Evolutionary conservation across 2,113 vertebrate species (phyloP), one percentile per base, ranked within the genome.

Genomic region (Damaliscus lunatus): DNA sequence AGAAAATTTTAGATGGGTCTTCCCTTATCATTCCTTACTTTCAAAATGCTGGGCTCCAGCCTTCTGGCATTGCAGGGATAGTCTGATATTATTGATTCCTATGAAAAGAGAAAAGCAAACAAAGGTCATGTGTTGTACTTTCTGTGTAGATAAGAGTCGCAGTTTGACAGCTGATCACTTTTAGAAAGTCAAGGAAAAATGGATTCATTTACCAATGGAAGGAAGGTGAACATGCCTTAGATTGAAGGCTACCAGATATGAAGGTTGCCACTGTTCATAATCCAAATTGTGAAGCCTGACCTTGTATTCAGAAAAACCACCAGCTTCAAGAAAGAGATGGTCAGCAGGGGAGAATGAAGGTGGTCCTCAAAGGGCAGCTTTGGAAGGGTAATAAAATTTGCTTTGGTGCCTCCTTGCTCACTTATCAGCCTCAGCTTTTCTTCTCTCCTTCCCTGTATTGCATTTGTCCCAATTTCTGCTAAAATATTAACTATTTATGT

Each of bases 1-100:
- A 96, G 40, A 91, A 97, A 83, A 77, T 78, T 94, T 90, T 78
- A 87, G 77, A 60, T 88, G 86, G 46, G 14, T 43, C 52, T 31
- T 96, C 16, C 78, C 7, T 95, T 96, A 59, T 48, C 23, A 5
- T 84, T 96, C 92, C 6, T 74, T 77, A 92, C 71, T 94, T 93
- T 71, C 55, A 96, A 93, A 94, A 88, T 96, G 36, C 11, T 85
- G 23, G 50, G 89, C 17, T 96, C 53, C 14, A 77, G 77, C 8
- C 74, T 95, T 88, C 83, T 87, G 80, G 36, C 55, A 85, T 57
- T 93, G 36, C 14, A 62, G 36, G 10, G 13, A 60, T 29, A 29
- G 53, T 96, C 89, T 80, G 52, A 78, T 62, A 59, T 36, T 96
- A 91, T 5, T 16, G n/a, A 95, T 81, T 62, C 27, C 57, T 77